Evolutionary conservation across 2,888 invertebrate genomes (phyloP).

Genomic region (Pandemis cinnamomeana): DNA sequence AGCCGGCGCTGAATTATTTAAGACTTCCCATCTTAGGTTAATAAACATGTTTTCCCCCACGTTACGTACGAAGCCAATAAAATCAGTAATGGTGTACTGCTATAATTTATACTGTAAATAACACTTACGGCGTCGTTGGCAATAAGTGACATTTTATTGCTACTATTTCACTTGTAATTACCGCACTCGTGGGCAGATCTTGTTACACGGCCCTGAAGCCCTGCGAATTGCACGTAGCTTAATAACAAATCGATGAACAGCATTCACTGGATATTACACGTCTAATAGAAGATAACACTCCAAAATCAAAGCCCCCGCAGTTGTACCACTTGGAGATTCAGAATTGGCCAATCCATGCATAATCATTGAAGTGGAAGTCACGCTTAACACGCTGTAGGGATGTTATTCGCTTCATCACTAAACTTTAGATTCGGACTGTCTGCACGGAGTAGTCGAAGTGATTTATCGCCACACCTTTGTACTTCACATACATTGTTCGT

Average conservation of each 20-base stretch:
- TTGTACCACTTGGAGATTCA: constrained; percentile 25
- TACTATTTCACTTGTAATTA: constrained; percentile 49
- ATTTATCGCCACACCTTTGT: constrained; percentile 56
- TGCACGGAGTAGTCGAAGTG: constrained; percentile 48
- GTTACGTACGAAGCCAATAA: constrained; percentile 41
- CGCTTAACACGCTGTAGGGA: constrained; percentile 27
- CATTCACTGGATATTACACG: constrained; percentile 16
- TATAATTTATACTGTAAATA: constrained; percentile 45
- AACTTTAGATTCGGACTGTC: constrained; percentile 46
- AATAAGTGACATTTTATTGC: constrained; percentile 46
- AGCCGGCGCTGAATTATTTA: constrained; percentile 13
- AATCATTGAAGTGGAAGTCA: constrained; percentile 38
- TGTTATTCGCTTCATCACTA: constrained; percentile 38
- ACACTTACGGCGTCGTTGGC: constrained; percentile 41
- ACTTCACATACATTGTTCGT: constrained; percentile 43
- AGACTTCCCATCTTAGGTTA: constrained; percentile 22
- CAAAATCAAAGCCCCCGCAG: constrained; percentile 9
- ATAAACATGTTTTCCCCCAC: constrained; percentile 30
- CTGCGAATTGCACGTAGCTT: constrained; percentile 21
- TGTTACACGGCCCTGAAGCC: constrained; percentile 14
- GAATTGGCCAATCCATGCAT: constrained; percentile 37
- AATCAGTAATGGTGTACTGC: constrained; percentile 44
- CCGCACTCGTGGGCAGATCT: constrained; percentile 33
- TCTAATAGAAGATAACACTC: constrained; percentile 14
- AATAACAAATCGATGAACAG: constrained; percentile 22